A percentile compares a stretch with the other conserved stretches of the same genome.
phyloP scores from a whole-genome alignment of 2,888 invertebrate genomes.

The Scaptomyza parva region DNA sequence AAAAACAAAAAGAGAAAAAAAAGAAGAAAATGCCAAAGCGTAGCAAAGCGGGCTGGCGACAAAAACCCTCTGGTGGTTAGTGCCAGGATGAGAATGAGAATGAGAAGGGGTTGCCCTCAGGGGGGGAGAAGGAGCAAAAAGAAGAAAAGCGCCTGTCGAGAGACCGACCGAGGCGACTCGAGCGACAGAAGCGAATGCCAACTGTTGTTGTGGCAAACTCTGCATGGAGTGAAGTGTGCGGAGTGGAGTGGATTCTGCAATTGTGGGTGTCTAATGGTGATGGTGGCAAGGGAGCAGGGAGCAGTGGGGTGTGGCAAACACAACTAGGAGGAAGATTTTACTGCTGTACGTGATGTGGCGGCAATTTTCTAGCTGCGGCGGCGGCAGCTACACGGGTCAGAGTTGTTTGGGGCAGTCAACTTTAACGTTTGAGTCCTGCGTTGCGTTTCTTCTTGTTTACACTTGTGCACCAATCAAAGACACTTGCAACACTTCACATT shows the following conservation, averaged over 20 bases:
- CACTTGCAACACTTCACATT: not conserved
- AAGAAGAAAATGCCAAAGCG: slow-evolving; percentile 32
- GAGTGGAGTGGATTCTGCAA: slow-evolving; percentile 39
- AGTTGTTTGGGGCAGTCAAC: slow-evolving; percentile 14
- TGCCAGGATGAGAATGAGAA: slow-evolving; percentile 10
- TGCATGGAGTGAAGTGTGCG: too few species aligned
- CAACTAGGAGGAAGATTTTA: not conserved
- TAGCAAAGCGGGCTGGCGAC: slow-evolving; percentile 43
- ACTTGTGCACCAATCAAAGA: not conserved
- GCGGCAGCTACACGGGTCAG: too few species aligned
- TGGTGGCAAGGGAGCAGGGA: not conserved
- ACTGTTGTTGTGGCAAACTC: slow-evolving; percentile 16
- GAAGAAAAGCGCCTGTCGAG: slow-evolving; percentile 10
- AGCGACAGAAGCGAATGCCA: slow-evolving; percentile 18
- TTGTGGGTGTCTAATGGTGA: slow-evolving; percentile 53
- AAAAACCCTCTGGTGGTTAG: slow-evolving; percentile 44
- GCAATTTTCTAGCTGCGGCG: slow-evolving; percentile 39
- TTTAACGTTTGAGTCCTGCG: slow-evolving; percentile 15
- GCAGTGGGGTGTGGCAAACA: too few species aligned
- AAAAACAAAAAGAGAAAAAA: slow-evolving; percentile 37
- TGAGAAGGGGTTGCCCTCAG: slow-evolving; percentile 1
- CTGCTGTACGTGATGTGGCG: slow-evolving; percentile 61
- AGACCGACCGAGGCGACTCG: not conserved
- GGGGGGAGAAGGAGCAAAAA: not conserved
- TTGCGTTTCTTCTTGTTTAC: slow-evolving; percentile 23